phyloP scores from a whole-genome alignment of 2,797 vertebrate genomes.

The Onychomys torridus region DNA sequence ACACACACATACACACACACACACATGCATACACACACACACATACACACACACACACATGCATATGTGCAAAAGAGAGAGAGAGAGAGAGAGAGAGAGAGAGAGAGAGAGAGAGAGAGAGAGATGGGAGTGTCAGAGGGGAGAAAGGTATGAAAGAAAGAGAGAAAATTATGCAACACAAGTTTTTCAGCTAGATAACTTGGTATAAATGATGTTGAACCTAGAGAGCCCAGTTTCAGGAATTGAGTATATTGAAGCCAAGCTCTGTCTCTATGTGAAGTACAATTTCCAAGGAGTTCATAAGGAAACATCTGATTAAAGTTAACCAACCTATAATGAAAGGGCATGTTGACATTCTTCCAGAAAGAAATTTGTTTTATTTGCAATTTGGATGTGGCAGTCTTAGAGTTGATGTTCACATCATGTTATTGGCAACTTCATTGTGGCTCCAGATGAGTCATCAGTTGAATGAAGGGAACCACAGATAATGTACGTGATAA shows the following conservation, averaged over 20 bases:
- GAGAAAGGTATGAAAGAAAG: too few species aligned
- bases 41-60: not conserved
- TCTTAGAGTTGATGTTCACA: not conserved
- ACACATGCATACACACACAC: not conserved
- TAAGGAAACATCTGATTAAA: not conserved
- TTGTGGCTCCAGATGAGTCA: not conserved
- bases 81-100: not conserved
- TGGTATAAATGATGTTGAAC: not conserved
- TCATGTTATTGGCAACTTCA: not conserved
- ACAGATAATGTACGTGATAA: not conserved
- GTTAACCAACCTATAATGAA: not conserved
- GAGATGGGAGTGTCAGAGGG: not conserved
- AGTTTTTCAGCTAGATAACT: not conserved
- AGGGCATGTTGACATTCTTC: not conserved
- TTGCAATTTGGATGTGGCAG: not conserved
- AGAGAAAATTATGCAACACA: not conserved
- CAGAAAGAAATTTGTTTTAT: not conserved
- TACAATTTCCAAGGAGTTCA: not conserved
- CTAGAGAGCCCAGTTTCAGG: not conserved
- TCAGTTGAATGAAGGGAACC: not conserved
- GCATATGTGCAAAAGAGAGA: accelerated
- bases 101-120: accelerated
- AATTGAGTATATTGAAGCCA: not conserved
- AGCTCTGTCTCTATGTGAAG: not conserved
- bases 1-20: too few species aligned